Base-by-base conservation (phyloP, 2,797 vertebrate species). In the Chloroceryle amazona region DNA sequence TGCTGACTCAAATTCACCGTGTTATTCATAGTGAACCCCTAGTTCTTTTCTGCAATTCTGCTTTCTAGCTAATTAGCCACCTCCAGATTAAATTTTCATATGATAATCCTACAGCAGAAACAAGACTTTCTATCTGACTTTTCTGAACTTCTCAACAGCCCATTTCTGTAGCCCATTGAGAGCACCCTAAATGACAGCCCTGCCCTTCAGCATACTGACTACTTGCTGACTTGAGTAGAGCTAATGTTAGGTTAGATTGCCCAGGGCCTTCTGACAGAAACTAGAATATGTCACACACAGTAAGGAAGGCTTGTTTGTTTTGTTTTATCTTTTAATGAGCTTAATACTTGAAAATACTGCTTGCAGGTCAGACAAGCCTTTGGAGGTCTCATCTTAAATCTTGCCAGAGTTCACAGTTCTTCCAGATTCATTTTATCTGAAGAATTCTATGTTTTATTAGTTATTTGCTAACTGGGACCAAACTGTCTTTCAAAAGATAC, bases 301-400 rank as follows among this genome's bases (percentile, higher is more conserved):
- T 29, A 57, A 87, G 22, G 28, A 67, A 87, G 17, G 37, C 55
- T 67, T 67, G 5, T 80, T 92, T 90, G 65, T 31, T 94, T 89
- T 91, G 25, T 18, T 86, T 94, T 72, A 46, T 80, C 31, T 90
- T 92, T 86, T 73, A 93, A 86, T 83, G 52, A 92, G 8, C 29
- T 68, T 74, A 75, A 42, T 62, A 91, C 29, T 66, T 90, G 62
- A 92, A 95, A 92, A 85, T 81, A 44, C 8, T 66, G 19, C 47
- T 93, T 28, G 1, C 29, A 87, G 67, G 37, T 85, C 71, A 82
- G 60, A 87, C 31, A 70, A 76, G 28, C 10, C 26, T 80, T 75
- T 62, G 60, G 60, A 93, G 21, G 33, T 7, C 12, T 85, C 37
- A 82, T 76, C 22, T 94, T 26, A 76, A 88, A 80, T 7, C n/a